Evolutionary conservation across 2,888 invertebrate genomes (phyloP).

Genomic region (Maniola hyperantus): DNA sequence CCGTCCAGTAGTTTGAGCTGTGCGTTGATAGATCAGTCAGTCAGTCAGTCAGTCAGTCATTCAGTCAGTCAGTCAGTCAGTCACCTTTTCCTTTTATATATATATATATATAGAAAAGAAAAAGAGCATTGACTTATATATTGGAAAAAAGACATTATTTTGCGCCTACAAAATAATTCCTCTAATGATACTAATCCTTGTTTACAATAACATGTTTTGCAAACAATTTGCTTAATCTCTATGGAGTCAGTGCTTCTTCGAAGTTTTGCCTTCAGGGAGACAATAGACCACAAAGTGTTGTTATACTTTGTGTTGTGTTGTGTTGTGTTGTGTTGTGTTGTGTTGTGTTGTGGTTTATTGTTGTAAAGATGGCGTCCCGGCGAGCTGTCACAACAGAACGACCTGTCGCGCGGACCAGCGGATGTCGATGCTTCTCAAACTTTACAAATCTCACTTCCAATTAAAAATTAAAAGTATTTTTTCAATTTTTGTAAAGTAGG

Average conservation of each 20-base stretch:
- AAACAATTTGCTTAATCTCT: conserved; percentile 16
- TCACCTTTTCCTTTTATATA: too few relatives aligned
- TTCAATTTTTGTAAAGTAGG: too few relatives aligned
- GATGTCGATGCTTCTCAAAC: conserved; percentile 53
- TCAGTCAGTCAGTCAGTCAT: too few relatives aligned
- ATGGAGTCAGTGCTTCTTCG: conserved; percentile 19
- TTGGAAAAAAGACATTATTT: too few relatives aligned
- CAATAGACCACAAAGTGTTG: conserved; percentile 29
- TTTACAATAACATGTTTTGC: conserved; percentile 5
- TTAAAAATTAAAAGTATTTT: too few relatives aligned
- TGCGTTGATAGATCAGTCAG: too few relatives aligned
- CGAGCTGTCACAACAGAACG: conserved; percentile 72
- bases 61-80: too few relatives aligned
- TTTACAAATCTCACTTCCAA: conserved; percentile 14
- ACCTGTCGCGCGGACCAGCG: conserved; percentile 60
- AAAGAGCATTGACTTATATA: too few relatives aligned
- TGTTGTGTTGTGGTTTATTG: conserved; percentile 32
- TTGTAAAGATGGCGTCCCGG: conserved; percentile 55
- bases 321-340: conserved; percentile 32
- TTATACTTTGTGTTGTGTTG: conserved; percentile 24
- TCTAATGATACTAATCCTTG: background rate
- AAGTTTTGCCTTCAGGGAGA: conserved; percentile 19
- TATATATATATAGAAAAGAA: too few relatives aligned
- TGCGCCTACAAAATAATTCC: background rate
- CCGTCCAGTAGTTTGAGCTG: too few relatives aligned